A percentile compares a stretch with the other conserved stretches of the same genome.
Conservation (phyloP, 2,113 vertebrate genomes). For the Leptobrachium leishanense region DNA sequence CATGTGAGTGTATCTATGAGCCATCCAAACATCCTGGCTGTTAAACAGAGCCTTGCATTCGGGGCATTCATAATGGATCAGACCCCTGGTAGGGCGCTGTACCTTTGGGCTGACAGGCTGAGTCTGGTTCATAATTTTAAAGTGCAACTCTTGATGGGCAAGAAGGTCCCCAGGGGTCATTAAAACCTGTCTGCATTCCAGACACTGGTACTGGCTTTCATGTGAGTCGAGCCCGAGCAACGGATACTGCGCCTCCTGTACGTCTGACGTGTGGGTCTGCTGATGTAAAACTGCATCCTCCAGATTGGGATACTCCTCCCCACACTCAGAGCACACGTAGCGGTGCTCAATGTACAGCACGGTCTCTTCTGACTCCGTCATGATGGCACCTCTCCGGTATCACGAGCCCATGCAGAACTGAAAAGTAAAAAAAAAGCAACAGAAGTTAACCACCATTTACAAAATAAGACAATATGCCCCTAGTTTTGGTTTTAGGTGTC, state of each 20-base stretch:
- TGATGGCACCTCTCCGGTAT: conserved; percentile 66
- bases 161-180: conserved; percentile 60
- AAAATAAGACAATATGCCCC: too few species aligned
- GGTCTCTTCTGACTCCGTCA: conserved; percentile 60
- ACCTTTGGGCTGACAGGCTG: conserved; percentile 42
- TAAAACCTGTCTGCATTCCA: conserved; percentile 67
- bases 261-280: conserved; percentile 75
- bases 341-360: conserved; percentile 69
- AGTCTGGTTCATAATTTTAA: conserved; percentile 63
- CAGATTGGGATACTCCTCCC: conserved; percentile 81
- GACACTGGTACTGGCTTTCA: conserved; percentile 64
- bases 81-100: conserved; percentile 44
- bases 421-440: neutral
- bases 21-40: conserved; percentile 79
- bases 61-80: conserved; percentile 77
- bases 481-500: too few species aligned
- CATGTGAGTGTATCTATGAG: conserved; percentile 74
- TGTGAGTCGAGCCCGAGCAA: conserved; percentile 55
- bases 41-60: conserved; percentile 83
- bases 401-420: conserved; percentile 63
- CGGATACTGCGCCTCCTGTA: conserved; percentile 66
- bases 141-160: conserved; percentile 63
- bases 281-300: conserved; percentile 87
- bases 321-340: conserved; percentile 92
- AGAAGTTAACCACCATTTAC: too few species aligned